A percentile compares a stretch with the other conserved stretches of the same genome.
Evolutionary conservation across 2,888 invertebrate species (phyloP).

Genomic region (Scelioninae gen. 2): DNA sequence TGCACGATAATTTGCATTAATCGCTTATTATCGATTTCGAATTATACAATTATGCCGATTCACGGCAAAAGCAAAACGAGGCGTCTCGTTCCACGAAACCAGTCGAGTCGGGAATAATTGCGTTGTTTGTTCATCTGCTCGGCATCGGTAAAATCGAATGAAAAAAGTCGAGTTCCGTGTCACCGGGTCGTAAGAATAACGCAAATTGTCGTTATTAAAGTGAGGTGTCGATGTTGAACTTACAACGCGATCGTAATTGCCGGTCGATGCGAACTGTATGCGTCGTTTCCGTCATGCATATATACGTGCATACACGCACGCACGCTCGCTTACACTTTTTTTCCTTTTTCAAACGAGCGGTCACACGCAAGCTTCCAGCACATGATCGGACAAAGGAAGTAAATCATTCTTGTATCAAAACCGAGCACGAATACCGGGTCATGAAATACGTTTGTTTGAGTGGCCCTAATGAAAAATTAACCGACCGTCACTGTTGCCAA

Average conservation of each 20-base stretch:
- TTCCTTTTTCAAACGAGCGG: conserved; percentile 1
- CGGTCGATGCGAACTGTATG: conserved; percentile 33
- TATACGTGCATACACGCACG: too few relatives aligned
- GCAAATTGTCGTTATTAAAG: conserved; percentile 4
- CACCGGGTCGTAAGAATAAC: not conserved
- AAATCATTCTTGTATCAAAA: conserved; percentile 60
- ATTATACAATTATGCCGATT: conserved; percentile 45
- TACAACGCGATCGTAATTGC: conserved; percentile 35
- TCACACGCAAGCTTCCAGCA: conserved; percentile 52
- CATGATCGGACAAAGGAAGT: conserved; percentile 50
- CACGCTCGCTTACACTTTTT: too few relatives aligned
- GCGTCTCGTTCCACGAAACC: conserved; percentile 17
- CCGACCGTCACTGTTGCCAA: conserved; percentile 43
- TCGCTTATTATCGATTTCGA: conserved; percentile 55
- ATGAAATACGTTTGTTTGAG: conserved; percentile 63
- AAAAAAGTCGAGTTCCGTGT: not conserved
- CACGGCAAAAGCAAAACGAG: conserved; percentile 16
- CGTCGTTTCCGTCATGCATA: conserved; percentile 53
- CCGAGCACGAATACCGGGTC: conserved; percentile 62
- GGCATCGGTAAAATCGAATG: not conserved
- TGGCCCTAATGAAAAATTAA: conserved; percentile 64
- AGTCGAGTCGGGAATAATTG: conserved; percentile 21
- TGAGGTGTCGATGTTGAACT: conserved; percentile 28
- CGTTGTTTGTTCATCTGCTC: conserved; percentile 1
- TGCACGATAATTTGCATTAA: conserved; percentile 45